Percentiles rank a stretch among this genome's conserved stretches.
Evolutionary conservation across 2,888 invertebrate genomes (phyloP).

Genomic region (Rotaria magnacalcarata): DNA sequence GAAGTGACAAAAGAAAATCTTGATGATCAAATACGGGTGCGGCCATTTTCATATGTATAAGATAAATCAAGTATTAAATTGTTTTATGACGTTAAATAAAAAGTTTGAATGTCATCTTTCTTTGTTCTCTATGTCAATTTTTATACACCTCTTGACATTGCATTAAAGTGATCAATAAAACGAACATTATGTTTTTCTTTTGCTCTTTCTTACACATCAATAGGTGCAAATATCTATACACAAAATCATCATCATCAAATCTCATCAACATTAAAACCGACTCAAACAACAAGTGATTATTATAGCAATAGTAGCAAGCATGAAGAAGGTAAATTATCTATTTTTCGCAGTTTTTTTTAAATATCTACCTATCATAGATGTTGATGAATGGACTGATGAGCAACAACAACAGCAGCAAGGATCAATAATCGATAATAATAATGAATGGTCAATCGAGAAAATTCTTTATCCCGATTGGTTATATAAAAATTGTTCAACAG

Average conservation of each 20-base stretch:
- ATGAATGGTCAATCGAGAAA: slow-evolving; percentile 36
- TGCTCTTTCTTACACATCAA: neutral
- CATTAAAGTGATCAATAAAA: neutral
- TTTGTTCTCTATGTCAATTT: neutral
- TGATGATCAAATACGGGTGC: slow-evolving; percentile 3
- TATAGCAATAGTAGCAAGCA: slow-evolving; percentile 35
- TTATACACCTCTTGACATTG: neutral
- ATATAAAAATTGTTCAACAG: neutral
- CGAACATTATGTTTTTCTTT: neutral
- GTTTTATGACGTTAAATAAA: neutral
- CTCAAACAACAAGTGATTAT: slow-evolving; percentile 22
- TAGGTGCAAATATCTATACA: slow-evolving; percentile 16
- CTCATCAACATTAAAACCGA: neutral
- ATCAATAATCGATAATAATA: neutral
- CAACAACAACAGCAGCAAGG: neutral
- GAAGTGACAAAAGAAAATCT: slow-evolving; percentile 26
- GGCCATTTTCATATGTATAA: neutral
- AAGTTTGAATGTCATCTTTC: neutral
- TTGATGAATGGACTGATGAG: slow-evolving; percentile 30
- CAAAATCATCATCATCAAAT: neutral
- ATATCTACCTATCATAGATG: neutral
- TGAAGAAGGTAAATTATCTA: slow-evolving; percentile 2
- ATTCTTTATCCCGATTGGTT: slow-evolving; percentile 30
- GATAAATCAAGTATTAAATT: slow-evolving; percentile 5
- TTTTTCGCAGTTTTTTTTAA: no score